phyloP scores from a whole-genome alignment of 2,797 vertebrate genomes.

The Crenuchus spilurus region DNA sequence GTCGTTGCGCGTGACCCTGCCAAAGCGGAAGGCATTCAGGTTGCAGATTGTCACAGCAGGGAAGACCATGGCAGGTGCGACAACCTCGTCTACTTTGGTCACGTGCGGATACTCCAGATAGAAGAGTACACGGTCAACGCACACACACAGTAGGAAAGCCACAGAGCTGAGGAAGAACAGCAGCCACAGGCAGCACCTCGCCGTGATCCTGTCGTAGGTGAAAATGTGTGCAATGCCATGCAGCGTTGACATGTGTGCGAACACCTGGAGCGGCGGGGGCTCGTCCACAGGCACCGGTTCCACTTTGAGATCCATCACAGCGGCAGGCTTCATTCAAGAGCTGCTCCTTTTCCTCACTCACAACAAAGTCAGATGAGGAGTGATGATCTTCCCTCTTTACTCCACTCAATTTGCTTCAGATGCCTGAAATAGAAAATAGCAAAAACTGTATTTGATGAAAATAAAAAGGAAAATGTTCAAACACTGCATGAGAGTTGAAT shows the following conservation, averaged over 20 bases:
- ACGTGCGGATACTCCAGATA: conserved; percentile 96
- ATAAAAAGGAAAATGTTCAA: too few relatives aligned
- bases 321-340: conserved; percentile 31
- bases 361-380: background rate
- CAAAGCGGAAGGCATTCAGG: conserved; percentile 98
- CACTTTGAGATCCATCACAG: conserved; percentile 92
- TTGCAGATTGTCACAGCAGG: conserved; percentile 97
- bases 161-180: conserved; percentile 92
- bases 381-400: background rate
- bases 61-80: conserved; percentile 88
- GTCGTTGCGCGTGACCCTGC: conserved; percentile 93
- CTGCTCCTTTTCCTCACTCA: background rate
- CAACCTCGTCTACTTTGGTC: conserved; percentile 94
- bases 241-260: conserved; percentile 93
- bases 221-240: conserved; percentile 98
- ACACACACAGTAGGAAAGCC: conserved; percentile 88
- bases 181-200: conserved; percentile 91
- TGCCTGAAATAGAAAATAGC: background rate
- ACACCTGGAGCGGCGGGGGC: conserved; percentile 91
- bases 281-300: conserved; percentile 88
- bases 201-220: conserved; percentile 89
- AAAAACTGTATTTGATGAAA: too few relatives aligned
- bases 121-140: conserved; percentile 93
- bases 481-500: too few relatives aligned
- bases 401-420: background rate